phyloP scores from a whole-genome alignment of 1,140 invertebrate genomes.

The Drosophila pectinifera region DNA sequence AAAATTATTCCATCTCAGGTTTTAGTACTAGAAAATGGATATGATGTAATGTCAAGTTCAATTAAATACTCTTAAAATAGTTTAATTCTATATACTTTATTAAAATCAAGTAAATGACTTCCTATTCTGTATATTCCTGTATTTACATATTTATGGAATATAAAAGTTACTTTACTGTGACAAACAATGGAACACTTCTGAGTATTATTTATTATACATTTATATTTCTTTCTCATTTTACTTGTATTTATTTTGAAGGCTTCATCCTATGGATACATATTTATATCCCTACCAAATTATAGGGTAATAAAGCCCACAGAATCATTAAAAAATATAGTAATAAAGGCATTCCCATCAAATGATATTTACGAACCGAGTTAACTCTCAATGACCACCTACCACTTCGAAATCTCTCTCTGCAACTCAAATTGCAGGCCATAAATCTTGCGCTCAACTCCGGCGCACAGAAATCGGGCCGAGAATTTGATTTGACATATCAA shows the following conservation, averaged over 20 bases:
- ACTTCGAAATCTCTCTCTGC: slow-evolving; percentile 34
- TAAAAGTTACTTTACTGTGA: no score
- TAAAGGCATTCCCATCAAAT: background rate
- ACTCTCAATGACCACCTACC: background rate
- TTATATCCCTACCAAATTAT: background rate
- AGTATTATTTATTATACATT: background rate
- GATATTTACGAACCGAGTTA: slow-evolving; percentile 4
- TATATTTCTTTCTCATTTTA: background rate
- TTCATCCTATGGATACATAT: background rate
- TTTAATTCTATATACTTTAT: no score
- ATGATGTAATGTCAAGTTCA: no score
- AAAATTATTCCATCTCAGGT: no score
- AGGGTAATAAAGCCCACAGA: background rate
- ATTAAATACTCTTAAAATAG: no score
- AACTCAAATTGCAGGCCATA: slow-evolving; percentile 58
- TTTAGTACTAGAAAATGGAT: no score
- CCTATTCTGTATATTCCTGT: no score
- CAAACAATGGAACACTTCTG: background rate
- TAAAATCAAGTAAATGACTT: no score
- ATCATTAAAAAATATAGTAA: background rate
- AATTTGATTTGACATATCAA: slow-evolving; percentile 81
- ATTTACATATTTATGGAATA: no score
- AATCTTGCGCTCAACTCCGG: slow-evolving; percentile 51
- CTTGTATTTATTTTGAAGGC: no score
- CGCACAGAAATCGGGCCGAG: slow-evolving; percentile 50